Evolutionary conservation across 2,888 invertebrate species (phyloP).

Genomic region (Melanostoma mellinum): DNA sequence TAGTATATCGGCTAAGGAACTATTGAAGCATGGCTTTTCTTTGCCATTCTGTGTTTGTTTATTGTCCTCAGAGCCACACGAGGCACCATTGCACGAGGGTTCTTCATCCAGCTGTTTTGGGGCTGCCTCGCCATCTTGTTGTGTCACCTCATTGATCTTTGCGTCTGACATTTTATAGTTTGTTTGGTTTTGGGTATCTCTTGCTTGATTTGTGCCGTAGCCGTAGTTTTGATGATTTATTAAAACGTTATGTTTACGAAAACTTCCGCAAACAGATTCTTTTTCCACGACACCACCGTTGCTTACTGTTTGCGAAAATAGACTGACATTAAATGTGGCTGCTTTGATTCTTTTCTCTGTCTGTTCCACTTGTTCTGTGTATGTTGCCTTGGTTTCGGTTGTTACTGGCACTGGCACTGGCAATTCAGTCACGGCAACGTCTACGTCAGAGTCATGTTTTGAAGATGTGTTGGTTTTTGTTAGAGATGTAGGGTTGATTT

Average conservation of each 20-base stretch:
- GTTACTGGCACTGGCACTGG: slow-evolving; percentile 40
- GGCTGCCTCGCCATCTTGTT: slow-evolving; percentile 25
- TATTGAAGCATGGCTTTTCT: slow-evolving; percentile 78
- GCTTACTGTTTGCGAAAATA: slow-evolving; percentile 64
- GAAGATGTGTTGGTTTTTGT: slow-evolving; percentile 65
- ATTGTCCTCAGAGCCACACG: slow-evolving; percentile 41
- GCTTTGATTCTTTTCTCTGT: slow-evolving; percentile 72
- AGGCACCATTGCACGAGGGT: slow-evolving; percentile 48
- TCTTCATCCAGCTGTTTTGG: slow-evolving; percentile 24
- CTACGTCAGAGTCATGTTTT: slow-evolving; percentile 57
- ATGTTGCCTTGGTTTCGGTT: slow-evolving; percentile 51
- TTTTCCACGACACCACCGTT: slow-evolving; percentile 43
- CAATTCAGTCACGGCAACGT: slow-evolving; percentile 74
- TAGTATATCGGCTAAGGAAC: slow-evolving; percentile 79
- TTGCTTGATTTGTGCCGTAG: slow-evolving; percentile 8
- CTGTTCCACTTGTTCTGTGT: slow-evolving; percentile 57
- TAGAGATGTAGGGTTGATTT: slow-evolving; percentile 72
- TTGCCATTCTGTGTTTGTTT: slow-evolving; percentile 29
- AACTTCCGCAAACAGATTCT: slow-evolving; percentile 47
- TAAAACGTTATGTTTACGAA: slow-evolving; percentile 47
- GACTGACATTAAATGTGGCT: slow-evolving; percentile 68
- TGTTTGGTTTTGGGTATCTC: slow-evolving; percentile 1
- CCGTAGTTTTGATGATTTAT: slow-evolving; percentile 12
- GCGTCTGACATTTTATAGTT: slow-evolving; percentile 50
- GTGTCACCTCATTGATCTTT: slow-evolving; percentile 50